Evolutionary conservation across 2,888 invertebrate genomes (phyloP).

Genomic region (Euclidia mi): DNA sequence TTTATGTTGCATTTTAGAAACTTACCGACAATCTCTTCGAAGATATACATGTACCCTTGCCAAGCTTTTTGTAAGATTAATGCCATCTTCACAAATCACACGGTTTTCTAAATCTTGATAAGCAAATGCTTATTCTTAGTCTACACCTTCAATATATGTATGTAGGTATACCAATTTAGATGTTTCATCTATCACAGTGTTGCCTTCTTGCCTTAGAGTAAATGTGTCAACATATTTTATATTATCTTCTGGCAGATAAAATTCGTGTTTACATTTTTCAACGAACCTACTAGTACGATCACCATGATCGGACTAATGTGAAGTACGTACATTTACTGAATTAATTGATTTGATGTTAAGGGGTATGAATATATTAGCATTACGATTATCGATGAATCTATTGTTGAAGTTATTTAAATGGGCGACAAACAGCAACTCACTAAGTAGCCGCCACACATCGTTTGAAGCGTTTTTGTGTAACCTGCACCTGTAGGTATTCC

Average conservation of each 20-base stretch:
- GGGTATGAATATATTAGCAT: constrained; percentile 42
- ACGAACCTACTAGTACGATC: constrained; percentile 7
- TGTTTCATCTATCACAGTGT: too few species aligned
- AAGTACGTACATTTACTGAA: constrained; percentile 4
- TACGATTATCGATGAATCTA: constrained; percentile 17
- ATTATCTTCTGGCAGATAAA: neutral
- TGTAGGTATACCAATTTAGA: neutral
- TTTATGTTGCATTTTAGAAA: constrained; percentile 4
- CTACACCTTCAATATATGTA: neutral
- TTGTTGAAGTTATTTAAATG: constrained; percentile 18
- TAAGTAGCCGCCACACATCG: too few species aligned
- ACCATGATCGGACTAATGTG: constrained; percentile 24
- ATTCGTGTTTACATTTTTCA: constrained; percentile 9
- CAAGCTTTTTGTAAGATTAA: constrained; percentile 69
- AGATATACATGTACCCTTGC: constrained; percentile 70
- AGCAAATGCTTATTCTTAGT: neutral
- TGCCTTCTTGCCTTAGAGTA: neutral
- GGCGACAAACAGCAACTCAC: neutral
- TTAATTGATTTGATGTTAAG: constrained; percentile 27
- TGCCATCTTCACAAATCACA: constrained; percentile 68
- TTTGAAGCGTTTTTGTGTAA: neutral
- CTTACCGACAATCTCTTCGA: constrained; percentile 79
- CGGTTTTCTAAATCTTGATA: neutral
- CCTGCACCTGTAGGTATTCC: neutral
- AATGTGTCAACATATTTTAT: constrained; percentile 11